phyloP scores from a whole-genome alignment of 2,113 vertebrate genomes.

The Protobothrops mucrosquamatus region DNA sequence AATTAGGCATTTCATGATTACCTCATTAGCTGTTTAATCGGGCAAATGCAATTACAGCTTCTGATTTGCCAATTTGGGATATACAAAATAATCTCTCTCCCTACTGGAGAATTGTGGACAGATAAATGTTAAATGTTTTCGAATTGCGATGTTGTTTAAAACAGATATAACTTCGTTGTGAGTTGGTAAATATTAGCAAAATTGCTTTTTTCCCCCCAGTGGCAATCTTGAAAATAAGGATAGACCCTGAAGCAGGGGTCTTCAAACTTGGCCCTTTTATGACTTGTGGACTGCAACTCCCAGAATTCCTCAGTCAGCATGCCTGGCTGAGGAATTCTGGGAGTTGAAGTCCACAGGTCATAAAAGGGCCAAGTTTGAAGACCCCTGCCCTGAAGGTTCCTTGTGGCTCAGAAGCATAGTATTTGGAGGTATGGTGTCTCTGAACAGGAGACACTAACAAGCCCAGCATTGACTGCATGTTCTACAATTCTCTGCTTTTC shows the following conservation, averaged over 20 bases:
- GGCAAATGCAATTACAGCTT: not conserved
- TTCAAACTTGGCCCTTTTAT: no score
- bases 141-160: not conserved
- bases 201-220: no score
- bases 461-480: not conserved
- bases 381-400: not conserved
- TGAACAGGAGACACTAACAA: not conserved
- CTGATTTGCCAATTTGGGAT: not conserved
- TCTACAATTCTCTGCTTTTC: no score
- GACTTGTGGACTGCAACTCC: no score
- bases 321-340: no score
- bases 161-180: not conserved
- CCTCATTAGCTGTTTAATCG: constrained; percentile 41
- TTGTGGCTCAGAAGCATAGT: not conserved
- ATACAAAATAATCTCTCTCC: not conserved
- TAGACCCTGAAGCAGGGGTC: no score
- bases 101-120: not conserved
- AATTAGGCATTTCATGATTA: constrained; percentile 3
- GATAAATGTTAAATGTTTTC: not conserved
- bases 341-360: no score
- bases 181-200: not conserved
- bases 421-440: not conserved
- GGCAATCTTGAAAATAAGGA: no score
- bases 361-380: not conserved
- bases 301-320: no score